Conservation (phyloP, 2,888 invertebrate species). For the Halictus quadricinctus region DNA sequence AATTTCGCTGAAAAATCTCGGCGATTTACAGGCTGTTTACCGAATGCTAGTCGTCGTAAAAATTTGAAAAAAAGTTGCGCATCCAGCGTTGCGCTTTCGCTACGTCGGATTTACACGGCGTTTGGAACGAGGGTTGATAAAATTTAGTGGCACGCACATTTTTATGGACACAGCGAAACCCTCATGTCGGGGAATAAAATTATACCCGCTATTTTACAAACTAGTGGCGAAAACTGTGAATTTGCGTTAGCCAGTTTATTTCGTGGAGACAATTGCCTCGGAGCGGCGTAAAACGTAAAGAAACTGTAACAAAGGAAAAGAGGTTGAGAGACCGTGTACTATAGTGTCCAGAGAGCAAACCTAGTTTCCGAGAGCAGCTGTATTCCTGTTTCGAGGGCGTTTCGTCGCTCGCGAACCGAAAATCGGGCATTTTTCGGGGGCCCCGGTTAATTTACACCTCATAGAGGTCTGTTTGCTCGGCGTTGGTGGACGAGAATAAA, state of each 20-base stretch:
- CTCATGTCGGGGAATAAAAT: background rate
- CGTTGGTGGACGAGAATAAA: slow-evolving; percentile 53
- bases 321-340: background rate
- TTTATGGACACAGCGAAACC: background rate
- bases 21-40: background rate
- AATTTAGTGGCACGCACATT: background rate
- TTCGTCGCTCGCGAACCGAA: slow-evolving; percentile 37
- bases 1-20: background rate
- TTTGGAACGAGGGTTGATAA: background rate
- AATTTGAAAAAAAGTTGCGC: background rate
- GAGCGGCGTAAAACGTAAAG: background rate
- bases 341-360: background rate
- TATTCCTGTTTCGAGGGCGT: background rate
- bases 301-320: background rate
- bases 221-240: background rate
- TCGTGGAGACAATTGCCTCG: background rate
- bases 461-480: slow-evolving; percentile 67
- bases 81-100: background rate
- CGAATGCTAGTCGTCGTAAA: background rate
- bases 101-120: background rate
- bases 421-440: slow-evolving; percentile 68
- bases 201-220: background rate
- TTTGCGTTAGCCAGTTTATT: background rate
- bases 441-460: slow-evolving; percentile 74
- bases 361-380: slow-evolving; percentile 11